Conservation (phyloP, 2,113 vertebrate species). For the Atherinomorus stipes region DNA sequence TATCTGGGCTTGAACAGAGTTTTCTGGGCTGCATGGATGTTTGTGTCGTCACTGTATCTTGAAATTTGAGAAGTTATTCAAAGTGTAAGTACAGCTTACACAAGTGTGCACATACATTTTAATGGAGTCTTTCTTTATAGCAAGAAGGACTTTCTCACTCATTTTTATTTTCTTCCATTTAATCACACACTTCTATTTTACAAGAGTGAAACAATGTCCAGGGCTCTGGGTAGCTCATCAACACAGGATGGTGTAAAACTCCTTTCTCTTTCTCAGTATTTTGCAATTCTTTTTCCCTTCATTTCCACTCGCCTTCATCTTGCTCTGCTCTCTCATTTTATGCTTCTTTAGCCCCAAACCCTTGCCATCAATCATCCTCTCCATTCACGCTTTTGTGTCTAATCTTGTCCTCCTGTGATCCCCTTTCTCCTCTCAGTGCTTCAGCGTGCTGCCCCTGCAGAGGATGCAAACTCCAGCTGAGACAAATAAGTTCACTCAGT, state of each 20-base stretch:
- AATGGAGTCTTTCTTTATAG: neutral
- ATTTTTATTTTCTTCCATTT: neutral
- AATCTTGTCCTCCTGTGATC: neutral
- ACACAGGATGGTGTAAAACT: neutral
- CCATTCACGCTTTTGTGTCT: conserved; percentile 21
- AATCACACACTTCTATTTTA: neutral
- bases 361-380: conserved; percentile 17
- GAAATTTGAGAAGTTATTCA: too few species aligned
- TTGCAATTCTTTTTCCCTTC: neutral
- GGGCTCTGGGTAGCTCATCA: neutral
- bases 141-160: neutral
- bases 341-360: neutral
- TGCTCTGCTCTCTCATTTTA: neutral
- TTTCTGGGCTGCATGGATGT: too few species aligned
- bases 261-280: neutral
- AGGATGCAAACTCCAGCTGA: conserved; percentile 57
- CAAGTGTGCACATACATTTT: neutral
- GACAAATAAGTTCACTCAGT: conserved; percentile 43
- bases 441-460: conserved; percentile 25
- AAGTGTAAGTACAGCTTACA: too few species aligned
- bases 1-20: too few species aligned
- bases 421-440: conserved; percentile 19
- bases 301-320: neutral
- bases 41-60: too few species aligned
- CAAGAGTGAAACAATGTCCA: neutral